Conservation (phyloP, 2,113 vertebrate species). For the Hemichromis elongatus region DNA sequence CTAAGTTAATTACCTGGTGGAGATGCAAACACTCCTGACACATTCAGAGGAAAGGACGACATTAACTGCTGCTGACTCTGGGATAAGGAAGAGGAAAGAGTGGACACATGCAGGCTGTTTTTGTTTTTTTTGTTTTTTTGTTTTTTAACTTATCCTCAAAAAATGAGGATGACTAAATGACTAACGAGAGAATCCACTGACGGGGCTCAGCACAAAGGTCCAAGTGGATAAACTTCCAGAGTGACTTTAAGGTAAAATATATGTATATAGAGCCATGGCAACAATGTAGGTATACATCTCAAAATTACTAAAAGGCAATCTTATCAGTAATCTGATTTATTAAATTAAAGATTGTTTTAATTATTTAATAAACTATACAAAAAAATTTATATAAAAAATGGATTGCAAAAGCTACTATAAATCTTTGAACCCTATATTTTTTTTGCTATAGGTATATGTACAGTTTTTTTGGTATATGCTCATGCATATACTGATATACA, state of each 20-base stretch:
- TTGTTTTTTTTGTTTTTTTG: neutral
- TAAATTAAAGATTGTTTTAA: neutral
- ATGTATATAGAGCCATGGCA: neutral
- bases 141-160: neutral
- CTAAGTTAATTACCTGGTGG: neutral
- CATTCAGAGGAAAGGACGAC: neutral
- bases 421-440: neutral
- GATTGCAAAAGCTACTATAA: neutral
- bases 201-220: neutral
- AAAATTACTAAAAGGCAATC: neutral
- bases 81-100: neutral
- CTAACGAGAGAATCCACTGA: neutral
- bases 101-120: neutral
- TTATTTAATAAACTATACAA: neutral
- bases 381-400: neutral
- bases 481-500: neutral
- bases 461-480: neutral
- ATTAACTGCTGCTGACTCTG: neutral
- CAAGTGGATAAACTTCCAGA: neutral
- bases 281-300: neutral
- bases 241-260: slow-evolving; percentile 35
- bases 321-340: neutral
- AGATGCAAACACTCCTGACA: neutral
- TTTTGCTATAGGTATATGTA: neutral
- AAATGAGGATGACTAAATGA: neutral